Percentiles rank a stretch among this genome's conserved stretches.
These are phyloP conservation scores for Noctilio leporinus DNA, from an alignment of 2,113 vertebrate species.

Conservation along the genomic window DNA sequence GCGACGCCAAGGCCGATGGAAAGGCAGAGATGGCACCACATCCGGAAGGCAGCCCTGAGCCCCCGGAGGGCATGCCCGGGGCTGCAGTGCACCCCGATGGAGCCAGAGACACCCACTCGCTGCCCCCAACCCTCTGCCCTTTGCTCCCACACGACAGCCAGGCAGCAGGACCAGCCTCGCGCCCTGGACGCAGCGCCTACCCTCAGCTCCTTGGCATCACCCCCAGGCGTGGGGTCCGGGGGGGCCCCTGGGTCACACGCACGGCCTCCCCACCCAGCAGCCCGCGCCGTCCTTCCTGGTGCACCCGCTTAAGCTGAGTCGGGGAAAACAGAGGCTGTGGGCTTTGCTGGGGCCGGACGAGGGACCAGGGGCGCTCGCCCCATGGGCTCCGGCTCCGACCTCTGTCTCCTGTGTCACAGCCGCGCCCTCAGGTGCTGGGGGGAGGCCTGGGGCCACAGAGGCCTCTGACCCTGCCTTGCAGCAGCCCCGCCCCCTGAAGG, in stretches of 20 bases:
- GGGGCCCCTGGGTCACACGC: background rate
- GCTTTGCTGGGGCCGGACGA: rapidly evolving
- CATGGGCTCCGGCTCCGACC: background rate
- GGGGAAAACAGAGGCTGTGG: background rate
- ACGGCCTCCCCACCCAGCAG: rapidly evolving
- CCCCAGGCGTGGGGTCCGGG: rapidly evolving
- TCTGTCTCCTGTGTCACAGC: background rate
- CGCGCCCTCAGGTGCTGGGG: background rate
- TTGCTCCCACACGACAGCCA: too few relatives aligned
- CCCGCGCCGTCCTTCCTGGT: background rate
- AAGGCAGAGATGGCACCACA: background rate
- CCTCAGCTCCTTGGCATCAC: background rate
- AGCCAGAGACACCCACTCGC: background rate
- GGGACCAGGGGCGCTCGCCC: too few relatives aligned
- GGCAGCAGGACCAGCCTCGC: rapidly evolving
- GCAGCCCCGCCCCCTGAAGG: background rate
- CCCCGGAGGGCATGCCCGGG: background rate
- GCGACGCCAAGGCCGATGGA: background rate
- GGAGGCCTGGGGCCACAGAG: background rate
- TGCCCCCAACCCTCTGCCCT: background rate
- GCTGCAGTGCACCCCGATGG: background rate
- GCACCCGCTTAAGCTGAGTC: background rate
- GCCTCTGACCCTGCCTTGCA: background rate
- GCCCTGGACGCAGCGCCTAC: background rate
- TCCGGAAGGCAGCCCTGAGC: background rate